Conservation (phyloP, 2,113 vertebrate species). For the Oncorhynchus tshawytscha region DNA sequence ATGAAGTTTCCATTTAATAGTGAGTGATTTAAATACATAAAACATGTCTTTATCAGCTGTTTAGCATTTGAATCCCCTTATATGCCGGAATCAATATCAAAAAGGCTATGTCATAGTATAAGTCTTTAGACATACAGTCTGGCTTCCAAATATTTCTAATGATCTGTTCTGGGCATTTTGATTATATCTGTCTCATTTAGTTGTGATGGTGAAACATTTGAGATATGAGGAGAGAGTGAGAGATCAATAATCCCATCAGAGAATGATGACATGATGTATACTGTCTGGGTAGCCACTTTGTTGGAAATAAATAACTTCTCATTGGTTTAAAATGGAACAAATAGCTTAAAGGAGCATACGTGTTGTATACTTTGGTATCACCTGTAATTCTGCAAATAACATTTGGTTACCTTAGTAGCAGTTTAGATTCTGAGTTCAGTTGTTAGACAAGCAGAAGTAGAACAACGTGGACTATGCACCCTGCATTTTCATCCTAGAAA, state of each 20-base stretch:
- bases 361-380: slow-evolving; percentile 22
- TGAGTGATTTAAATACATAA: no score
- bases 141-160: slow-evolving; percentile 5
- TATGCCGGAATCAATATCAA: slow-evolving; percentile 41
- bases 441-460: no score
- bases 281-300: slow-evolving; percentile 29
- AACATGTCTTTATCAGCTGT: no score
- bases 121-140: slow-evolving; percentile 9
- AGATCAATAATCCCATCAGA: slow-evolving; percentile 71
- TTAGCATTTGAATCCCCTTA: slow-evolving; percentile 19
- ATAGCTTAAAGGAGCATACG: slow-evolving; percentile 66
- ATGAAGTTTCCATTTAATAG: no score
- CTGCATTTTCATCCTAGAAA: no score
- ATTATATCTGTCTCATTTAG: slow-evolving; percentile 70
- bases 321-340: slow-evolving; percentile 50
- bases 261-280: slow-evolving; percentile 67
- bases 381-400: no score
- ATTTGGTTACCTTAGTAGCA: no score
- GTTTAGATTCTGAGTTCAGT: no score
- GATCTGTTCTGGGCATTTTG: slow-evolving; percentile 68
- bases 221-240: slow-evolving; percentile 58
- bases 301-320: slow-evolving; percentile 35
- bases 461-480: no score
- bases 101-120: slow-evolving; percentile 16
- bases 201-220: slow-evolving; percentile 55